Base-by-base conservation (phyloP, 2,113 vertebrate species). In the Corythornis cristatus region DNA sequence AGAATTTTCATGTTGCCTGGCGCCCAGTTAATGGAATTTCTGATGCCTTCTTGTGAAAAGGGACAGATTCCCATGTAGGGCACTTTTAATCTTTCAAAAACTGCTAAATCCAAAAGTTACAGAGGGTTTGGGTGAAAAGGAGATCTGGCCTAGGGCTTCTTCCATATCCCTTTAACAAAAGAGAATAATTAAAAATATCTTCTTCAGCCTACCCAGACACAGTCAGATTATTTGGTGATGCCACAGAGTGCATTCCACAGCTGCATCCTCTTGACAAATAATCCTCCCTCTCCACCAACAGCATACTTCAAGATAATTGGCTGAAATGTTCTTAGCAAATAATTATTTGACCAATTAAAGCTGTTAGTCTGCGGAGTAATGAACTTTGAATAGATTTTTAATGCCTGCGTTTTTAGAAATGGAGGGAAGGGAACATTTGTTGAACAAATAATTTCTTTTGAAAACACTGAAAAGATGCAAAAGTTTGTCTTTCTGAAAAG, bases 311-410 rank as follows among this genome's bases (percentile, higher is more conserved):
- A 70, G 54, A 84, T 79, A 95, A 92, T 90, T 89, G 78, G 83
- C 77, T 95, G 92, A 76, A 76, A 90, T 40, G 25, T 84, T 90
- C 90, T 51, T 51, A 43, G 54, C 67, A 90, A 95, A 92, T 93
- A 90, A 90, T 86, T 90, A 91, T 94, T 90, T 90, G 95, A 92
- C 91, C 89, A 92, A 70, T 92, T 93, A 93, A 89, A 29, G 31
- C 70, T 87, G 62, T 83, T 92, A 94, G 73, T 66, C 12, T 80
- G 66, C 62, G 50, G 46, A 62, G 77, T 90, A 94, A 90, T 87
- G 61, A 92, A 70, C 54, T 84, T 51, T 91, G 87, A 94, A 87
- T 76, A 37, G 71, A 53, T 37, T 15, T 77, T 48, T 86, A 74
- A 88, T 88, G 86, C 60, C 43, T 54, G 40, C 53, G 11, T 62